Base-by-base conservation (phyloP, 2,113 vertebrate species). In the Bubo scandiacus region DNA sequence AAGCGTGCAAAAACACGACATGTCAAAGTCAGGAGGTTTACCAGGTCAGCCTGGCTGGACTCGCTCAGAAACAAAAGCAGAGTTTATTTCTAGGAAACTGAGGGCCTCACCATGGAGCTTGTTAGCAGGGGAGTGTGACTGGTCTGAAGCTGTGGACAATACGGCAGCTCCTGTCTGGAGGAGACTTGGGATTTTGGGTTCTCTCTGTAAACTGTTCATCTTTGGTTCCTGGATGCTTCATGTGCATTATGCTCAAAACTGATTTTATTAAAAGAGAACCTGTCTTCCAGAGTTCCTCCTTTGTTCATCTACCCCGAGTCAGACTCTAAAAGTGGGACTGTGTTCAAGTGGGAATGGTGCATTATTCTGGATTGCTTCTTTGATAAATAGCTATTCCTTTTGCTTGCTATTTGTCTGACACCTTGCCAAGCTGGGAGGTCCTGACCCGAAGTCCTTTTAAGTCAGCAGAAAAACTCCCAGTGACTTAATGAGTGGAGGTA, bases 381-480 rank as follows among this genome's bases (percentile, higher is more conserved):
- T 93, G 79, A 88, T 75, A 88, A 88, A 81, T 38, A 79, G 47
- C 49, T 77, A 1, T 47, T 95, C 40, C 45, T 65, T 82, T 70
- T 83, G 45, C 63, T 16, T 36, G 34, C 49, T 57, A 0, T 45
- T 70, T 52, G 34, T 70, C 45, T 81, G 87, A 66, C 42, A n/a
- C 68, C 22, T 86, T 82, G 81, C 66, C 70, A 59, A 47, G 47
- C 47, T 87, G 22, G 5, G 61, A 85, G 47, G 5, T 59, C 57
- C 84, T 87, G 70, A 87, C 52, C 87, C 52, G 52, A 71, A 79
- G 52, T 59, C 47, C 52, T 81, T 94, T 89, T 23, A 87, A 67
- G 20, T 61, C 32, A 75, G 38, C 59, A 84, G 58, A 68, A 74
- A 91, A 88, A 9, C 15, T 90, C 49, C 30, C 11, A 23, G 25